These are phyloP conservation scores for Galeopterus variegatus DNA, from an alignment of 2,113 vertebrate genomes.

Conservation along the genomic window DNA sequence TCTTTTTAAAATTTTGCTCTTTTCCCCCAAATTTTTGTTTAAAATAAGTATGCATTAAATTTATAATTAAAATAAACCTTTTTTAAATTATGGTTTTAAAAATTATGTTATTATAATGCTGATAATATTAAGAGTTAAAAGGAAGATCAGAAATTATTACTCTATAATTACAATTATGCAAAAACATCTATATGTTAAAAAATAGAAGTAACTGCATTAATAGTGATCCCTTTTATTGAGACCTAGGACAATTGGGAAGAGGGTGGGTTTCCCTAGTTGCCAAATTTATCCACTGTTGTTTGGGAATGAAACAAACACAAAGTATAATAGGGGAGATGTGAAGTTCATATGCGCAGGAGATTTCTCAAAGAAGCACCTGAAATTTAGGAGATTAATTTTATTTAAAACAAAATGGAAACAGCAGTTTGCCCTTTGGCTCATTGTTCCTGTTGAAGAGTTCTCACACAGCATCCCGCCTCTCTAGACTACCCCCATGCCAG, in stretches of 20 bases:
- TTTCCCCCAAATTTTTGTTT: slow-evolving; percentile 29
- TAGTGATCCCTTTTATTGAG: neutral
- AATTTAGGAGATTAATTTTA: neutral
- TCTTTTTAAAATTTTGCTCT: slow-evolving; percentile 11
- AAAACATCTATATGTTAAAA: slow-evolving; percentile 34
- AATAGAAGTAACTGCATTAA: neutral
- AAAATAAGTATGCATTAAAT: slow-evolving; percentile 56
- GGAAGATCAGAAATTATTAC: slow-evolving; percentile 67
- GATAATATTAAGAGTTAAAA: slow-evolving; percentile 58
- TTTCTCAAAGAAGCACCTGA: neutral
- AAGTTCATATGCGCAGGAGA: neutral
- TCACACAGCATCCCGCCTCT: rapidly evolving
- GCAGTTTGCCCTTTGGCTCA: neutral
- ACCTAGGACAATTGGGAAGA: neutral
- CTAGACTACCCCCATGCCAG: rapidly evolving
- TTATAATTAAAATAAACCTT: slow-evolving; percentile 58
- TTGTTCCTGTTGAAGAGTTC: neutral
- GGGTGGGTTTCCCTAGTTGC: neutral
- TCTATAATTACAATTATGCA: slow-evolving; percentile 60
- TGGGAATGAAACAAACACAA: neutral
- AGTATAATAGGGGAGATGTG: neutral
- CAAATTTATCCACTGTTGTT: slow-evolving; percentile 1
- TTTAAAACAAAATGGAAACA: neutral
- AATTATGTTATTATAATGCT: slow-evolving; percentile 63
- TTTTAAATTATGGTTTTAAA: slow-evolving; percentile 59